Base-by-base conservation (phyloP, 1,140 invertebrate species). In the Paralvinella palmiformis region DNA sequence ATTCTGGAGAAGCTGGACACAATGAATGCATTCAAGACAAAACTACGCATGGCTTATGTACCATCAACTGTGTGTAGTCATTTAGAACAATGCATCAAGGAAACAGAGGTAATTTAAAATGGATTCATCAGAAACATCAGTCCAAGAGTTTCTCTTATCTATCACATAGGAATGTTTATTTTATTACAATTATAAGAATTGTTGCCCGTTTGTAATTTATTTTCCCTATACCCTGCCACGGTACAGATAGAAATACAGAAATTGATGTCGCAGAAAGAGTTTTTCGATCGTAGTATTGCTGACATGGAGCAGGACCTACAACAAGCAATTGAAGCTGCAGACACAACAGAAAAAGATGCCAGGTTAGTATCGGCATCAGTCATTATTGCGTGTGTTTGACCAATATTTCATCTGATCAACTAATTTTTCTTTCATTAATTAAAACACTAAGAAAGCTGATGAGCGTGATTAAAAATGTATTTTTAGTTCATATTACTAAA, bases 21-120 rank as follows among this genome's bases (percentile, higher is more conserved):
- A 22, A 64, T 77, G 29, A 72, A 72, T 53, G 68, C 68, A 17
- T 63, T 76, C 44, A 63, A 69, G 13, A 55, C 66, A 2, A 68
- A 71, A 58, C 67, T 77, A 1, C 56, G 73, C 32, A 70, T 71
- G 24, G 71, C 77, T 31, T 74, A 69, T 72, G 76, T 79, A 2
- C 76, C 78, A 6, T 37, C 73, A n/a, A 75, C 73, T 59, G 76
- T 78, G 10, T 76, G 74, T 59, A 73, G 69, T 31, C 75, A 78
- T 64, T 63, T 79, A 48, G 75, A 79, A 69, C 75, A 78, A 52
- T 79, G 78, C 68, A 75, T 79, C 58, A 79, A 79, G 61, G 78
- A 79, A 65, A 78, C 78, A 13, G 75, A 79, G 76, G 77, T 77
- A 22, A 59, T 29, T 64, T 33, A 24, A 24, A n/a, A 41, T 24